Evolutionary conservation across 2,888 invertebrate species (phyloP).

Genomic region (Scaptomyza tumidula): DNA sequence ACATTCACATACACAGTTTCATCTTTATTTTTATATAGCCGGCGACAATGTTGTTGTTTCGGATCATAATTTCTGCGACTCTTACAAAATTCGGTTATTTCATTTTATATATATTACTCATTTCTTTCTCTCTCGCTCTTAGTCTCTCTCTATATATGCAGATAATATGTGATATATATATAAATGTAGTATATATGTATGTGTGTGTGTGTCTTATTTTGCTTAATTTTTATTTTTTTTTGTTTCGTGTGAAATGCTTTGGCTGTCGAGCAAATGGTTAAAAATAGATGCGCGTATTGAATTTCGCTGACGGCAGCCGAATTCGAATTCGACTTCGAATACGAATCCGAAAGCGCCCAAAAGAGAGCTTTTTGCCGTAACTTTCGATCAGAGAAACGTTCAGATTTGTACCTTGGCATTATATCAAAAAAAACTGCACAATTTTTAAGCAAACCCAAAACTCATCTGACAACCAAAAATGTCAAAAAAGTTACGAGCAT

Average conservation of each 20-base stretch:
- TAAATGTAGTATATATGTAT: not conserved
- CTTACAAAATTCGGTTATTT: slow-evolving; percentile 52
- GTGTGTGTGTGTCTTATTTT: slow-evolving; percentile 21
- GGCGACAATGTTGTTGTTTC: slow-evolving; percentile 66
- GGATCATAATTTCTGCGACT: slow-evolving; percentile 65
- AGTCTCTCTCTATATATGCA: not conserved
- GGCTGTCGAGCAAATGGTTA: slow-evolving; percentile 56
- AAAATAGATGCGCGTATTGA: slow-evolving; percentile 81
- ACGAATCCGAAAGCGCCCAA: slow-evolving; percentile 25
- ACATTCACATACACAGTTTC: slow-evolving; percentile 35
- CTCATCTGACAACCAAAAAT: slow-evolving; percentile 29
- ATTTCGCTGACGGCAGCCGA: slow-evolving; percentile 66
- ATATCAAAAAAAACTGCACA: slow-evolving; percentile 53
- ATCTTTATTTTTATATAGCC: slow-evolving; percentile 64
- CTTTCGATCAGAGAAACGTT: slow-evolving; percentile 29
- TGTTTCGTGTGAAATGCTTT: slow-evolving; percentile 53
- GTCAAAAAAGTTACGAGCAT: slow-evolving; percentile 30
- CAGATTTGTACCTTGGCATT: slow-evolving; percentile 70
- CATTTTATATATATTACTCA: slow-evolving; percentile 38
- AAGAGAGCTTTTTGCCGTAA: slow-evolving; percentile 36
- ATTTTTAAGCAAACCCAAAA: slow-evolving; percentile 10
- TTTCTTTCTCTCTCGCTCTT: not conserved
- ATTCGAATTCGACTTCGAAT: slow-evolving; percentile 22
- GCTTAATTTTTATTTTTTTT: slow-evolving; percentile 25
- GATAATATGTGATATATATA: not conserved